These are phyloP conservation scores for Drosophila bipectinata DNA, from an alignment of 1,140 invertebrate species.

Conservation along the genomic window DNA sequence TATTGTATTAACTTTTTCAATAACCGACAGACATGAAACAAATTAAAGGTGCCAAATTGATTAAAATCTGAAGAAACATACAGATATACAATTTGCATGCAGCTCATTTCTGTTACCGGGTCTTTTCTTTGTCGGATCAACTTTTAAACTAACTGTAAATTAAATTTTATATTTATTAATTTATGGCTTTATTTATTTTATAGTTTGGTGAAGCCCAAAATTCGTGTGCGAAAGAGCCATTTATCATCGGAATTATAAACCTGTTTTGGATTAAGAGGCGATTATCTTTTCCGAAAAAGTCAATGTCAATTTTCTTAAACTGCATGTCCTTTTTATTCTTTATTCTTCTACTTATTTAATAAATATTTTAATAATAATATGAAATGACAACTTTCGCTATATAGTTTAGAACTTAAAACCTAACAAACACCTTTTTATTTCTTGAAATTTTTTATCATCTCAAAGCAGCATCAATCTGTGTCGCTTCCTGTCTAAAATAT, in stretches of 20 bases:
- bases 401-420: too few relatives aligned
- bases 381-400: too few relatives aligned
- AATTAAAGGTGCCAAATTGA: conserved; percentile 71
- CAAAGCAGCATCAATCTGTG: conserved; percentile 11
- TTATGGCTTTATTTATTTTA: conserved; percentile 41
- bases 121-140: conserved; percentile 15
- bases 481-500: conserved; percentile 37
- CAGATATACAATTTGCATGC: conserved; percentile 47
- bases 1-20: conserved; percentile 2
- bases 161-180: conserved; percentile 26
- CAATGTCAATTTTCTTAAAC: conserved; percentile 49
- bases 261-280: conserved; percentile 30
- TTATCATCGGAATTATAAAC: conserved; percentile 38
- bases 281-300: conserved; percentile 21
- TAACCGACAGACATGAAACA: conserved; percentile 16
- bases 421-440: neutral
- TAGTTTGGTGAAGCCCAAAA: conserved; percentile 1
- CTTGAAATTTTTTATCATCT: conserved; percentile 2
- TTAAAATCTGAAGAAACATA: conserved; percentile 48
- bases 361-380: too few relatives aligned
- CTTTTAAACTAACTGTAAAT: conserved; percentile 32
- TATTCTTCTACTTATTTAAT: neutral
- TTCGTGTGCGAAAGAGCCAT: conserved; percentile 1
- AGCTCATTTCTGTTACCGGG: conserved; percentile 5
- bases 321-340: neutral